Conservation (phyloP, 2,888 invertebrate genomes). For the Microplitis manilae region DNA sequence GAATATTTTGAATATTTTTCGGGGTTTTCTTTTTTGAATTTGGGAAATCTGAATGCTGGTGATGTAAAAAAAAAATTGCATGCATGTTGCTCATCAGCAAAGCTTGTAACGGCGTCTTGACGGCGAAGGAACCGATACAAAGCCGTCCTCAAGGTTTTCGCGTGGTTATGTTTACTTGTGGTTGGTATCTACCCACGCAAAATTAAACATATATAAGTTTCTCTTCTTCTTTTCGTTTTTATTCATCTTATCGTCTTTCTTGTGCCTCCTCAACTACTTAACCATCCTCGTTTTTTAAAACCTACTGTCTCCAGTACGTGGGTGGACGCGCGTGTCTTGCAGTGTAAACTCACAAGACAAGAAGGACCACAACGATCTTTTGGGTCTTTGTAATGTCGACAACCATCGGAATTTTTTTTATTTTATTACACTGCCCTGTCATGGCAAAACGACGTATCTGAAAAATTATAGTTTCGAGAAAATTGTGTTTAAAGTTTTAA, state of each 20-base stretch:
- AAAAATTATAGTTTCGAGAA: no score
- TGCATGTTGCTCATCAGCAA: slow-evolving; percentile 9
- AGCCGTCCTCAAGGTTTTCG: slow-evolving; percentile 44
- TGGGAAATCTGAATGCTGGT: neutral
- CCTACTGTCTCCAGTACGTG: slow-evolving; percentile 34
- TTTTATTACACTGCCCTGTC: no score
- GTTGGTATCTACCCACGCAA: slow-evolving; percentile 44
- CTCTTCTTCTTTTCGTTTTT: slow-evolving; percentile 28
- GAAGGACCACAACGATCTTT: slow-evolving; percentile 17
- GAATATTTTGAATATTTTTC: neutral
- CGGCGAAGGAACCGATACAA: slow-evolving; percentile 8
- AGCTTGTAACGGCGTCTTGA: neutral
- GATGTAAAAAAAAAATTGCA: neutral
- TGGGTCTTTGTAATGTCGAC: neutral
- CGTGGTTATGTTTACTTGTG: slow-evolving; percentile 43
- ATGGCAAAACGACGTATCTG: no score
- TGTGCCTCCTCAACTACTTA: neutral
- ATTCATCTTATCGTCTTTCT: neutral
- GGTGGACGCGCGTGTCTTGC: slow-evolving; percentile 48
- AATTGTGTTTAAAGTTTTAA: no score
- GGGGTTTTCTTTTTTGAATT: neutral
- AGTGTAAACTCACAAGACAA: slow-evolving; percentile 42
- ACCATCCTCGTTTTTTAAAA: neutral
- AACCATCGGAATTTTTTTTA: neutral
- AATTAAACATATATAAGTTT: slow-evolving; percentile 34